phyloP scores from a whole-genome alignment of 2,888 invertebrate species.

The Thyatira batis region DNA sequence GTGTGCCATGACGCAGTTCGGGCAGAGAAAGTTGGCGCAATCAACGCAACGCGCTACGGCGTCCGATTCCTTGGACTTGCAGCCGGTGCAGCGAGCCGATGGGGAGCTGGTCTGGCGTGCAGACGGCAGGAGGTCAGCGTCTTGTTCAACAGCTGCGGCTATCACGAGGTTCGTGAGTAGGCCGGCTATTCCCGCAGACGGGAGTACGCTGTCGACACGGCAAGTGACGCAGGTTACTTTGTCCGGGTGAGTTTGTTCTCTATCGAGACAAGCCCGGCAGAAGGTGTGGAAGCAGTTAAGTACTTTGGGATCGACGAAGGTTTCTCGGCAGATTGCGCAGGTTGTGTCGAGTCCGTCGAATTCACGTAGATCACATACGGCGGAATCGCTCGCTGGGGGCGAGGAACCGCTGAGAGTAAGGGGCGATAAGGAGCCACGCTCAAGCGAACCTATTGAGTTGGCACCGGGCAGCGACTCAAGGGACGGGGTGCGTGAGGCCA shows the following conservation, averaged over 20 bases:
- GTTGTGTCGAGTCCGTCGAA: constrained; percentile 83
- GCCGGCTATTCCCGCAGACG: constrained; percentile 83
- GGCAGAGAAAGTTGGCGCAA: constrained; percentile 97
- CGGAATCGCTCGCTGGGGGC: constrained; percentile 92
- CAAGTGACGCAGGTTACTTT: constrained; percentile 89
- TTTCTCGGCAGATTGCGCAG: constrained; percentile 89
- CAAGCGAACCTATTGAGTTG: constrained; percentile 95
- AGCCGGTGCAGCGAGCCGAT: constrained; percentile 93
- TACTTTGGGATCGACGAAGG: constrained; percentile 88
- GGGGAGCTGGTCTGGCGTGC: constrained; percentile 73
- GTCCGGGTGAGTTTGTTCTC: constrained; percentile 85
- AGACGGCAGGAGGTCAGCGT: constrained; percentile 75
- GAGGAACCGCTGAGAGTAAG: constrained; percentile 93
- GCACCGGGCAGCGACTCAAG: constrained; percentile 95
- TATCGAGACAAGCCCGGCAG: constrained; percentile 91
- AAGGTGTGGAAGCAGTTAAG: constrained; percentile 92
- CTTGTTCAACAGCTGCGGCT: constrained; percentile 81
- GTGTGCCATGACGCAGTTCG: constrained; percentile 99
- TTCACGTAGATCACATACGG: constrained; percentile 88
- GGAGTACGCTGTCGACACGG: constrained; percentile 79
- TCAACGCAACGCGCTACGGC: constrained; percentile 98
- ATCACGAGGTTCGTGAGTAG: constrained; percentile 85
- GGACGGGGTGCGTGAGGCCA: constrained; percentile 96
- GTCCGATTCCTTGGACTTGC: constrained; percentile 96
- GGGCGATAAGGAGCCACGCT: constrained; percentile 91